Base-by-base conservation (phyloP, 2,888 invertebrate species). In the Tholera decimalis region DNA sequence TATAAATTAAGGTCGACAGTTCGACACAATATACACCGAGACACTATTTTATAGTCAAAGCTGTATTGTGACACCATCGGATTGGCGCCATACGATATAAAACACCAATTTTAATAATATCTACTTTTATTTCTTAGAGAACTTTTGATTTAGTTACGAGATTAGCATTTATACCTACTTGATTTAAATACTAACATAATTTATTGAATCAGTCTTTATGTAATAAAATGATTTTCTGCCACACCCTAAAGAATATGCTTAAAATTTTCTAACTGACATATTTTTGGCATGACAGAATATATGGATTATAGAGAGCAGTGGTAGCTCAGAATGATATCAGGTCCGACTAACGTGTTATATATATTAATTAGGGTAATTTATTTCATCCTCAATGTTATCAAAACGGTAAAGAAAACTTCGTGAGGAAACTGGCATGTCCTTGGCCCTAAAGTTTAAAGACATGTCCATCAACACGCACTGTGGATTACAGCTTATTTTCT, bases 71-170 rank as follows among this genome's bases (percentile, higher is more conserved):
- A 46, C 30, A 55, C 22, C 26, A 66, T 53, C 39, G 15, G 8
- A 47, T 49, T 67, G 72, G 72, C 67, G 72, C 72, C 72, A 51
- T 53, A 18, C 24, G 18, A n/a, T 46, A 71, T 60, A 26, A 47
- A 41, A 65, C n/a, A 53, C 9, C 6, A 9, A 37, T 47, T 66
- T 53, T 24, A 61, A n/a, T 51, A 28, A 28, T 35, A 47, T 7
- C 9, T 46, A 39, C n/a, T 30, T 63, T 37, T 24, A 22, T 61
- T 28, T 44, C 4, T 41, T 18, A 30, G 3, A 1, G 13, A 56
- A 0, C 30, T 46, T 1, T n/a, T 20, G 39, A 41, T 3, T 47
- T 30, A 18, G 30, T 46, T 30, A 24, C 6, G 7, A 49, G 13
- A 26, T 57, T 26, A 15, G 24, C 24, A 35, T 18, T 44, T 55